Evolutionary conservation across 1,140 invertebrate species (phyloP).

Genomic region (Aethina tumida): DNA sequence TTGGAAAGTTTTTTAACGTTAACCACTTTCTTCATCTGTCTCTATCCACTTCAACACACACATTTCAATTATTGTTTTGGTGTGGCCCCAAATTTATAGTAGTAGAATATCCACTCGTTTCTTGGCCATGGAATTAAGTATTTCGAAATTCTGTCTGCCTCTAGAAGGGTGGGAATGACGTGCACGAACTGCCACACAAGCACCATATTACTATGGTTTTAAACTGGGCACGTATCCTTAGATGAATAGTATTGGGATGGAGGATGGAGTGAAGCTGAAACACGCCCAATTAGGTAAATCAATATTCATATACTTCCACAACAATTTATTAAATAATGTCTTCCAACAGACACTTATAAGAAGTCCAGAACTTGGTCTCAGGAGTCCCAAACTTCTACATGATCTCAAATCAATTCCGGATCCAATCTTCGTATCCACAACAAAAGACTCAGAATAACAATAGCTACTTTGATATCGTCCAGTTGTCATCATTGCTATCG

Average conservation of each 20-base stretch:
- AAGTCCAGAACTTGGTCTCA: conserved; percentile 29
- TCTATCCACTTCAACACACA: too few species aligned
- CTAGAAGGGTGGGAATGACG: conserved; percentile 66
- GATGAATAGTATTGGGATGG: conserved; percentile 24
- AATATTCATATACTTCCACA: conserved; percentile 4
- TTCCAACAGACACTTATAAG: conserved; percentile 33
- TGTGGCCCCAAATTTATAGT: neutral
- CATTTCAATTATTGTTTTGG: neutral
- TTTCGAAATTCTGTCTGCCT: conserved; percentile 47
- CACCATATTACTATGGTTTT: conserved; percentile 77
- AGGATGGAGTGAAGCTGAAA: conserved; percentile 53
- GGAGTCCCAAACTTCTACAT: conserved; percentile 17
- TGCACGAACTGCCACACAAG: conserved; percentile 87
- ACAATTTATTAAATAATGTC: conserved; percentile 6
- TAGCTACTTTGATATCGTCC: too few species aligned
- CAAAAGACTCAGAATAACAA: conserved; percentile 20
- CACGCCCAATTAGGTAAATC: conserved; percentile 61
- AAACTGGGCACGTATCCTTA: conserved; percentile 1
- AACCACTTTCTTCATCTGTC: conserved; percentile 7
- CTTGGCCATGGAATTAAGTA: neutral
- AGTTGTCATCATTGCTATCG: too few species aligned
- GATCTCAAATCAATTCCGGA: conserved; percentile 26
- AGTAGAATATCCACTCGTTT: neutral
- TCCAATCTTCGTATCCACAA: conserved; percentile 27
- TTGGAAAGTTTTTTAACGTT: conserved; percentile 46